phyloP scores from a whole-genome alignment of 2,888 invertebrate species.

The Bruchidius siliquastri region DNA sequence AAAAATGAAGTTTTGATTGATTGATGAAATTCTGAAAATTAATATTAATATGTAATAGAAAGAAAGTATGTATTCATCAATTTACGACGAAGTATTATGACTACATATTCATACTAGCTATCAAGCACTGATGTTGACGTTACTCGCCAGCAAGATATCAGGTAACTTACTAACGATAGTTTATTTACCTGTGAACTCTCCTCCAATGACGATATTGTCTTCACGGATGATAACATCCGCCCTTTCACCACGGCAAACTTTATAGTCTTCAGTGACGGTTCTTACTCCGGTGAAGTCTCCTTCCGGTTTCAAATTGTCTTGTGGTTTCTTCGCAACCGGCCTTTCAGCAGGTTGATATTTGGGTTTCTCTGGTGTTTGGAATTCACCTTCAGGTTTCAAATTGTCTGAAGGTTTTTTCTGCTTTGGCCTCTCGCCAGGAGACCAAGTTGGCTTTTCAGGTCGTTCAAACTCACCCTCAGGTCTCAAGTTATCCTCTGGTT shows the following conservation, averaged over 20 bases:
- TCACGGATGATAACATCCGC: constrained; percentile 60
- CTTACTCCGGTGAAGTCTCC: constrained; percentile 49
- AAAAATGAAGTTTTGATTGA: too few relatives aligned
- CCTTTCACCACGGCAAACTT: constrained; percentile 58
- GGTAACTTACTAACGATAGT: background rate
- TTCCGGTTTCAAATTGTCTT: constrained; percentile 52
- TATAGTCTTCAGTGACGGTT: constrained; percentile 55
- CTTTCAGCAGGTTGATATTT: constrained; percentile 41
- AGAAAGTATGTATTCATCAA: too few relatives aligned
- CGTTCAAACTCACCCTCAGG: constrained; percentile 51
- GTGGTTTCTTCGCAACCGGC: constrained; percentile 41
- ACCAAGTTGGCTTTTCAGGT: constrained; percentile 35
- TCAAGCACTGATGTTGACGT: too few relatives aligned
- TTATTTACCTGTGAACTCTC: constrained; percentile 60
- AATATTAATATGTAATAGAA: too few relatives aligned
- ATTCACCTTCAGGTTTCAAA: constrained; percentile 40
- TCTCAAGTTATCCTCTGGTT: constrained; percentile 43
- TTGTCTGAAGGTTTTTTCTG: constrained; percentile 44
- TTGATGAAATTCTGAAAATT: too few relatives aligned
- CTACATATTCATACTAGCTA: too few relatives aligned
- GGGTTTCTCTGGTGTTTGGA: constrained; percentile 34
- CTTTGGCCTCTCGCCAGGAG: constrained; percentile 47
- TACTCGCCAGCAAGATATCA: background rate
- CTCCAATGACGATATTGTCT: constrained; percentile 63
- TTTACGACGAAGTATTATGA: too few relatives aligned